Conservation (phyloP, 2,797 vertebrate species). For the Hapalemur alaotrensis region DNA sequence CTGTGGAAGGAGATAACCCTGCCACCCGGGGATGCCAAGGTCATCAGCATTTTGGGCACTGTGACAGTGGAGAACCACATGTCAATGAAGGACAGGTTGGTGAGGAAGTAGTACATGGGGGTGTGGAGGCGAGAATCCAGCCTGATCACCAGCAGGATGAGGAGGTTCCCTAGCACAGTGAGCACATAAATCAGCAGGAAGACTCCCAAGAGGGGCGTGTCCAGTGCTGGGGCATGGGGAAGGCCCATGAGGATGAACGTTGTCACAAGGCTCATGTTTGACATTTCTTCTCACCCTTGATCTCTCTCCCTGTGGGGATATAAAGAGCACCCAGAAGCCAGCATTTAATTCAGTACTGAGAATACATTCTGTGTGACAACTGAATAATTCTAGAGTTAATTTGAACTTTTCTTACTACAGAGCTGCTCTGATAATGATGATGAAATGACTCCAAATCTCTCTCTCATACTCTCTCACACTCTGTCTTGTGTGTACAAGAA, state of each 20-base stretch:
- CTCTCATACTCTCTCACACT: too few relatives aligned
- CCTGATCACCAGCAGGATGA: conserved; percentile 61
- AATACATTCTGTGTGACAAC: background rate
- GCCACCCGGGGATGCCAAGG: background rate
- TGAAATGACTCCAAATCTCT: background rate
- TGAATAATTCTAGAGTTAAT: background rate
- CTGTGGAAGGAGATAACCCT: background rate
- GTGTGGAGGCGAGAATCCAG: conserved; percentile 32
- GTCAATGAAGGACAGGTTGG: conserved; percentile 53
- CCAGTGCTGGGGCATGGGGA: background rate
- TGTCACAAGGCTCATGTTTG: conserved; percentile 16
- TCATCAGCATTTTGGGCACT: conserved; percentile 50
- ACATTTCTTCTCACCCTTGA: background rate
- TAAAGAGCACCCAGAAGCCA: background rate
- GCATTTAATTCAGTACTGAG: background rate
- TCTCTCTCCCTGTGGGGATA: background rate
- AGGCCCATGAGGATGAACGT: conserved; percentile 50
- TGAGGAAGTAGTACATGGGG: conserved; percentile 54
- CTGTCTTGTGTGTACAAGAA: too few relatives aligned
- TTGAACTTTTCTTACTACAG: background rate
- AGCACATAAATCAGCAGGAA: background rate
- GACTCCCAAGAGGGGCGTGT: background rate
- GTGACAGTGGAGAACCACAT: conserved; percentile 42
- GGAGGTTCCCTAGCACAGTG: conserved; percentile 40
- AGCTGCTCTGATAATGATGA: background rate